These are phyloP conservation scores for Petrosia ficiformis DNA, from an alignment of 37 sponge, comb jelly and placozoan species.

Conservation along the genomic window DNA sequence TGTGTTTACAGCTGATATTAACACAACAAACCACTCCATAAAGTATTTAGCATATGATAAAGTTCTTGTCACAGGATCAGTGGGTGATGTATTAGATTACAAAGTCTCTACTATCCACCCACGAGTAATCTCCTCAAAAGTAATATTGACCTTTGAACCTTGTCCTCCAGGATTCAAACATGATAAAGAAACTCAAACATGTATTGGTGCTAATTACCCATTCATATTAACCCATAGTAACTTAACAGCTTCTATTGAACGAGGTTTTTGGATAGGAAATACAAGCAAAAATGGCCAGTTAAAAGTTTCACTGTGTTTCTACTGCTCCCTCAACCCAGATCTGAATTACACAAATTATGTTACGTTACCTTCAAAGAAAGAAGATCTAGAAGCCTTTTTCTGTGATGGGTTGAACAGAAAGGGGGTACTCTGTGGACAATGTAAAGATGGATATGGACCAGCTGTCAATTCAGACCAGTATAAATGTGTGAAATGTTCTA, in stretches of 20 bases:
- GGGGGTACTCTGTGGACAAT: slow-evolving; percentile 19
- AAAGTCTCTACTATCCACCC: background rate
- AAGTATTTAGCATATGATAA: background rate
- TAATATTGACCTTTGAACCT: background rate
- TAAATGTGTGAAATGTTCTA: slow-evolving; percentile 7
- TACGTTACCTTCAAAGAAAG: background rate
- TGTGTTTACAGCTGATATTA: background rate
- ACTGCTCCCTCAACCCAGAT: background rate
- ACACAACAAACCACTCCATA: background rate
- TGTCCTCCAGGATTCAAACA: slow-evolving; percentile 10
- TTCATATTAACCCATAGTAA: background rate
- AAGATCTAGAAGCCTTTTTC: background rate
- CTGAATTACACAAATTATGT: background rate
- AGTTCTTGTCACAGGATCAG: background rate
- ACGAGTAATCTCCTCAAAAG: background rate
- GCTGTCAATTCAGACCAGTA: slow-evolving; percentile 12
- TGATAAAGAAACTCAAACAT: too few relatives aligned
- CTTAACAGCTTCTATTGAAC: background rate
- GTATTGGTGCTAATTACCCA: background rate
- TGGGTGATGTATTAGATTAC: too few relatives aligned
- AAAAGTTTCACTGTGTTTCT: background rate
- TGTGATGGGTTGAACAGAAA: slow-evolving; percentile 9
- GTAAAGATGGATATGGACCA: background rate
- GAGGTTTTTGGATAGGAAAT: slow-evolving; percentile 1
- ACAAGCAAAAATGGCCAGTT: background rate